These are phyloP conservation scores for Chaetoderma sp. DNA, from an alignment of 2,888 invertebrate species.

Conservation along the genomic window DNA sequence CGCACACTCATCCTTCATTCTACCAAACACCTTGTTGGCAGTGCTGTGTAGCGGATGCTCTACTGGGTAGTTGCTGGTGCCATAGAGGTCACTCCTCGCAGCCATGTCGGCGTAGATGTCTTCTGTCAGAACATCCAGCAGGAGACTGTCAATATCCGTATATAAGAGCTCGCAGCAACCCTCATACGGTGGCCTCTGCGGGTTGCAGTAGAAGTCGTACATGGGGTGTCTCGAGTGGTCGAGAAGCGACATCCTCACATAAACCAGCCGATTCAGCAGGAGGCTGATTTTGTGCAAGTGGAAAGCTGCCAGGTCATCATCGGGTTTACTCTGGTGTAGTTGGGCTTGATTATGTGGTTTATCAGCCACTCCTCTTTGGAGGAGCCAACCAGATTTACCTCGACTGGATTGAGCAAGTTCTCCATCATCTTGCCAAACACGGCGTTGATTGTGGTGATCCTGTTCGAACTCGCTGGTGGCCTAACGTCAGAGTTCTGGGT, in stretches of 20 bases:
- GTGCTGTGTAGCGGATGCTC: too few species aligned
- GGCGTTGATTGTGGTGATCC: too few species aligned
- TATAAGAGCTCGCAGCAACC: not conserved
- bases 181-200: conserved; percentile 46
- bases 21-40: too few species aligned
- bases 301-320: conserved; percentile 62
- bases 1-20: too few species aligned
- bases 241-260: conserved; percentile 65
- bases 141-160: conserved; percentile 25
- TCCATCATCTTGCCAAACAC: conserved; percentile 69
- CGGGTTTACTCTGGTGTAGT: conserved; percentile 48
- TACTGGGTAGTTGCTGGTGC: too few species aligned
- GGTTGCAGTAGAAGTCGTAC: conserved; percentile 66
- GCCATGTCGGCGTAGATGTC: conserved; percentile 61
- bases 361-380: conserved; percentile 14
- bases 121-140: conserved; percentile 48
- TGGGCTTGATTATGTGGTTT: conserved; percentile 38
- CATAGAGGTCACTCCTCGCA: not conserved
- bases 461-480: too few species aligned
- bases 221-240: conserved; percentile 67
- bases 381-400: conserved; percentile 46
- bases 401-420: conserved; percentile 65
- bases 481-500: conserved; percentile 44
- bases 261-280: conserved; percentile 41
- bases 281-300: conserved; percentile 65